Base-by-base conservation (phyloP, 2,113 vertebrate species). In the Carollia perspicillata region DNA sequence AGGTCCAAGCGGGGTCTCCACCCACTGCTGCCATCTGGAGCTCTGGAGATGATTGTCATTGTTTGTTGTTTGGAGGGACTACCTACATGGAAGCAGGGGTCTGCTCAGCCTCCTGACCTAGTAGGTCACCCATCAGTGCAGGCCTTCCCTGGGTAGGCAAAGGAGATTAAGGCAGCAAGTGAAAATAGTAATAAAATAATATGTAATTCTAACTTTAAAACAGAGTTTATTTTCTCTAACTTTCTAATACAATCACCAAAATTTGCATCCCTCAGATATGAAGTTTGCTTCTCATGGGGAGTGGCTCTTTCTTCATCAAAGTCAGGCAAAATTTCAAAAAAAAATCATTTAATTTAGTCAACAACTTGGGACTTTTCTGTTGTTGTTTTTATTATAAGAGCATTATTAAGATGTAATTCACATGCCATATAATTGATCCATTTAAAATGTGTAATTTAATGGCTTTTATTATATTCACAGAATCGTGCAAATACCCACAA, bases 371-470 rank as follows among this genome's bases (percentile, higher is more conserved):
- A n/a, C 68, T 69, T 49, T 86, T 30, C 7, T 63, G 4, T 58
- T 89, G 30, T 40, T 71, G 65, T 22, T 71, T 87, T 94, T 66
- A 60, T 66, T 33, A 42, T 47, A 58, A n/a, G 28, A 81, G 28
- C 11, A 30, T 80, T 80, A 55, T 53, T 83, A 8, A 78, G 44
- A 60, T 60, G 35, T 65, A 72, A 90, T 58, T 68, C 49, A 75
- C 6, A 49, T 68, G 44, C 3, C 16, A n/a, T 37, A 71, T 1
- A 75, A 77, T 12, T 16, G 33, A 84, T 4, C 6, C 2, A 23
- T 55, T 47, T 83, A 84, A 77, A 89, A 83, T 33, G 12, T 68
- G 58, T 22, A 84, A 68, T 75, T 17, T 22, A 28, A 47, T 30
- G 42, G 7, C n/a, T 94, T 66, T 96, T 23, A 75, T 4, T 55